Base-by-base conservation (phyloP, 2,113 vertebrate genomes). In the Montifringilla adamsi region DNA sequence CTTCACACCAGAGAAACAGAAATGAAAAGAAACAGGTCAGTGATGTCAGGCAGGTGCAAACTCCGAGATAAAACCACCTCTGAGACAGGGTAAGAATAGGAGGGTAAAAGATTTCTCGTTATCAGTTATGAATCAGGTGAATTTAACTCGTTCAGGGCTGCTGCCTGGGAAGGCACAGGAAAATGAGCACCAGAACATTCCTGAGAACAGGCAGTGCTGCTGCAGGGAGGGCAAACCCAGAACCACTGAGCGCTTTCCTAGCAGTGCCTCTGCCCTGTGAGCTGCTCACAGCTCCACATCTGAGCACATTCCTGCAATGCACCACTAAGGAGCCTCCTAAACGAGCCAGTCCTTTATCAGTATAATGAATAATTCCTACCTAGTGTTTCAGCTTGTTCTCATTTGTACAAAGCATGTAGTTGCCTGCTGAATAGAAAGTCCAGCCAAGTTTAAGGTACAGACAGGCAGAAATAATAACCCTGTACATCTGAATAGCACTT, bases 1-100 rank as follows among this genome's bases (percentile, higher is more conserved):
- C 18, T 27, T 52, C 60, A 30, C 64, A 26, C 20, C 7, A 13
- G 4, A 47, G 24, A 31, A 52, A 13, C 11, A 70, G 7, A 30
- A 23, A 23, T 5, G 22, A 4, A 50, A 59, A 47, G 3, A 59
- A 81, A 27, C 30, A 23, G 18, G 22, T 33, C 46, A 28, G 14
- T 20, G 18, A 13, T 19, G 17, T 17, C 31, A 50, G 69, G 59
- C 23, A 69, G 75, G 16, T 4, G 2, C 47, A 10, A 82, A 44
- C 35, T 17, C 35, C 1, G 1, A 33, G 27, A 43, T 9, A 47
- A 87, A 91, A 13, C 2, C 37, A 56, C 1, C 13, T 24, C 46
- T 53, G n/a, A 49, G 76, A 62, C 6, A 49, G 10, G 13, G 43
- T 2, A 49, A 3, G 26, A 13, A 19, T 1, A 11, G 1, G 2